These are phyloP conservation scores for Benitochromis conjunctus DNA, from an alignment of 2,113 vertebrate genomes.

Conservation along the genomic window DNA sequence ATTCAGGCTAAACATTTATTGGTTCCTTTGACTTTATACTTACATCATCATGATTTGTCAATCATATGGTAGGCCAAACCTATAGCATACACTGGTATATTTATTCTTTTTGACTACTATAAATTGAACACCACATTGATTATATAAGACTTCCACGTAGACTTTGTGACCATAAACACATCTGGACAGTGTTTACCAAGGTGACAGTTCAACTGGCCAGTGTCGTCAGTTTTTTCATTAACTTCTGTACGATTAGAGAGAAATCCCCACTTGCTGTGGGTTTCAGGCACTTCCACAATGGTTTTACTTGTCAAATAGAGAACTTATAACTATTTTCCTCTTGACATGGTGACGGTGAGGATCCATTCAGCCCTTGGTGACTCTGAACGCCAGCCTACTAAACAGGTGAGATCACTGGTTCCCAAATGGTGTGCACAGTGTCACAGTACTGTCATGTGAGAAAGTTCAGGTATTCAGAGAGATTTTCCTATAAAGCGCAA, in stretches of 20 bases:
- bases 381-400: background rate
- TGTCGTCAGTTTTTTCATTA: background rate
- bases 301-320: background rate
- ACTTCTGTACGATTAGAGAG: background rate
- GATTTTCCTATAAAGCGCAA: background rate
- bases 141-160: background rate
- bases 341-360: background rate
- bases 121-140: background rate
- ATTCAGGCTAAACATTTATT: background rate
- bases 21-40: background rate
- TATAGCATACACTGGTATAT: background rate
- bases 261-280: background rate
- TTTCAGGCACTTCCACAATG: background rate
- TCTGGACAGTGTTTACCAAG: background rate
- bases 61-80: background rate
- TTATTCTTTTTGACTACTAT: background rate
- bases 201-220: background rate
- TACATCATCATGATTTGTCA: background rate
- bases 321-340: background rate
- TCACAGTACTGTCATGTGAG: background rate
- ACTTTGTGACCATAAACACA: background rate
- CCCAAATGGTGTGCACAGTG: accelerated
- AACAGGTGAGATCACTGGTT: background rate
- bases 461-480: background rate
- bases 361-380: background rate